Conservation (phyloP, 2,797 vertebrate genomes). For the Argentina silus region DNA sequence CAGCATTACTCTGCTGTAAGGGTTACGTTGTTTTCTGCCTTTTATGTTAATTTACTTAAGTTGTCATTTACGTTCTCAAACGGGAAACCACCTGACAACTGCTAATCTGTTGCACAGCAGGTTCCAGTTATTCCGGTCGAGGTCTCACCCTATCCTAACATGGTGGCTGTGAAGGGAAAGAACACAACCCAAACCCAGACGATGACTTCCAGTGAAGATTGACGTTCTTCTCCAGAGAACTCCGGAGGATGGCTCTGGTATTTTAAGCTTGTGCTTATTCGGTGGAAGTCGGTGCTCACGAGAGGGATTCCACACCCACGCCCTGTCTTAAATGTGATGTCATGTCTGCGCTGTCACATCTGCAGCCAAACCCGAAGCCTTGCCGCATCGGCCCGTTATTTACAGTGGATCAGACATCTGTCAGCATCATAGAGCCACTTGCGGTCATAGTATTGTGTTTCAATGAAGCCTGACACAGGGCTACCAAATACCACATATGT, state of each 20-base stretch:
- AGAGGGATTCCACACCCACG: constrained; percentile 45
- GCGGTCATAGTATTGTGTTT: constrained; percentile 57
- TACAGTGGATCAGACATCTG: constrained; percentile 60
- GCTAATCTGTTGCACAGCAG: too few species aligned
- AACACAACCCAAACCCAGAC: too few species aligned
- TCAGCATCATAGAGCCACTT: constrained; percentile 50
- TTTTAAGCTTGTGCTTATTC: constrained; percentile 41
- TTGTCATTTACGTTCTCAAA: too few species aligned
- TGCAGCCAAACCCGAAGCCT: constrained; percentile 53
- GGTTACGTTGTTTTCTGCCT: too few species aligned
- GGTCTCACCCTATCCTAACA: too few species aligned
- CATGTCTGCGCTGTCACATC: constrained; percentile 47
- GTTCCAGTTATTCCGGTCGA: too few species aligned
- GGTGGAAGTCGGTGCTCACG: constrained; percentile 33
- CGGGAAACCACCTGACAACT: too few species aligned
- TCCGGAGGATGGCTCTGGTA: neutral
- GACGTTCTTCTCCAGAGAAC: neutral
- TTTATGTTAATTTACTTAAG: too few species aligned
- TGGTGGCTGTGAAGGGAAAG: too few species aligned
- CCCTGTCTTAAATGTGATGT: constrained; percentile 44
- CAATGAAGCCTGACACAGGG: constrained; percentile 18
- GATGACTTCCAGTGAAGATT: too few species aligned
- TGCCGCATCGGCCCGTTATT: constrained; percentile 53
- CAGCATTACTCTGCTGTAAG: too few species aligned
- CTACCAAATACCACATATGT: constrained; percentile 38